phyloP scores from a whole-genome alignment of 2,888 invertebrate genomes.

The Drosophila formosana region DNA sequence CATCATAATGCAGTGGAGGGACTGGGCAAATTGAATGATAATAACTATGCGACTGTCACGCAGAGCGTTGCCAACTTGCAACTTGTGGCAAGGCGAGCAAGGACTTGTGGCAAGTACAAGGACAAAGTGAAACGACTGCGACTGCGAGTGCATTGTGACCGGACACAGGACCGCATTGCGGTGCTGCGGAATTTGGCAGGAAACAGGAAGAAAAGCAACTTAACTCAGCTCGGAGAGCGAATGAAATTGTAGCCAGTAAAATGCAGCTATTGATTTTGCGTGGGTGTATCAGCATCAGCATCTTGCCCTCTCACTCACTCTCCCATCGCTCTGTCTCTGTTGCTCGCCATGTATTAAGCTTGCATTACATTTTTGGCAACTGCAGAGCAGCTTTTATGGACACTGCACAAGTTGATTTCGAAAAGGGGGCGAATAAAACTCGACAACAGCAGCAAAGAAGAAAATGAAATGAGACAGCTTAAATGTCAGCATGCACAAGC shows the following conservation, averaged over 20 bases:
- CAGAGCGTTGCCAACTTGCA: conserved; percentile 41
- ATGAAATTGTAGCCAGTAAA: conserved; percentile 56
- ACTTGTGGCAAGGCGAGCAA: conserved; percentile 15
- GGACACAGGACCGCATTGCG: conserved; percentile 35
- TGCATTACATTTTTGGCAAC: conserved; percentile 52
- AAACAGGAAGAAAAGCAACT: conserved; percentile 23
- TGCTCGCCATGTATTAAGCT: conserved; percentile 39
- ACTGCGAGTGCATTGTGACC: conserved; percentile 18
- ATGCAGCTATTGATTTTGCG: conserved; percentile 70
- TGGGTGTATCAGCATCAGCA: conserved; percentile 29
- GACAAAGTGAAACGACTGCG: conserved; percentile 22
- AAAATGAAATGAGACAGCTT: conserved; percentile 3
- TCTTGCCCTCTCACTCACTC: neutral
- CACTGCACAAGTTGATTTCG: conserved; percentile 30
- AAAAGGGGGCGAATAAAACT: conserved; percentile 7
- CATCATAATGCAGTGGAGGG: conserved; percentile 11
- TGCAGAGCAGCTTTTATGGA: conserved; percentile 31
- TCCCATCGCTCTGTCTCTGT: neutral
- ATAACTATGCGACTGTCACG: conserved; percentile 38
- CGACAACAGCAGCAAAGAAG: neutral
- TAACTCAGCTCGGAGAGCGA: conserved; percentile 11
- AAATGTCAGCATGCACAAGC: conserved; percentile 9
- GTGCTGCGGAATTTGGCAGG: conserved; percentile 26
- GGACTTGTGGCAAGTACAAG: conserved; percentile 20
- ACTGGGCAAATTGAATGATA: conserved; percentile 41